These are phyloP conservation scores for Trichonephila clavata DNA, from an alignment of 1,140 invertebrate genomes.

Conservation along the genomic window DNA sequence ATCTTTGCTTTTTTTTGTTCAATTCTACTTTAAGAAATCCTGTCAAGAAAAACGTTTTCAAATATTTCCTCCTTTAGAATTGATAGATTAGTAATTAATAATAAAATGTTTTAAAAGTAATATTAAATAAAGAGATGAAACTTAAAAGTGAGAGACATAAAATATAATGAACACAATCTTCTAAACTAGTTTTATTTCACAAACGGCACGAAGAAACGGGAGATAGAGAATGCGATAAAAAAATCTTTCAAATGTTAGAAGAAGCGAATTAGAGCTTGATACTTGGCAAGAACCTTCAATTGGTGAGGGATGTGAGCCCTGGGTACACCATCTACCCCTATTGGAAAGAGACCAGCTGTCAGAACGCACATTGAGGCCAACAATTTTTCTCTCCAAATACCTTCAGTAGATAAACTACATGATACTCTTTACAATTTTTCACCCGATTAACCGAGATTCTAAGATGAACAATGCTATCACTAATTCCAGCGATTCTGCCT, in stretches of 20 bases:
- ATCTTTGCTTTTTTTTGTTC: too few relatives aligned
- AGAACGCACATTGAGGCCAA: slow-evolving; percentile 71
- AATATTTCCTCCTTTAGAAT: too few relatives aligned
- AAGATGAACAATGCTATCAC: slow-evolving; percentile 73
- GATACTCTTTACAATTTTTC: slow-evolving; percentile 75
- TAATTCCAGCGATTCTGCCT: slow-evolving; percentile 40
- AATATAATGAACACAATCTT: too few relatives aligned
- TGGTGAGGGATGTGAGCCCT: slow-evolving; percentile 60
- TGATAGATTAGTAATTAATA: too few relatives aligned
- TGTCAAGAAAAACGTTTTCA: too few relatives aligned
- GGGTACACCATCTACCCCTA: slow-evolving; percentile 71
- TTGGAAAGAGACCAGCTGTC: slow-evolving; percentile 70
- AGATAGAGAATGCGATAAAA: background rate
- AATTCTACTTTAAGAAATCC: too few relatives aligned
- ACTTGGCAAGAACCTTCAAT: slow-evolving; percentile 52
- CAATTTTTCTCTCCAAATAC: slow-evolving; percentile 76
- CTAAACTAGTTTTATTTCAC: too few relatives aligned
- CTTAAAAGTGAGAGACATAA: too few relatives aligned
- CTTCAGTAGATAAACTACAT: slow-evolving; percentile 76
- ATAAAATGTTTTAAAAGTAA: too few relatives aligned
- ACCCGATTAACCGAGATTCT: slow-evolving; percentile 67
- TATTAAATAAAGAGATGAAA: too few relatives aligned
- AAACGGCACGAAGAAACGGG: slow-evolving; percentile 9
- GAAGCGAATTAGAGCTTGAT: slow-evolving; percentile 44
- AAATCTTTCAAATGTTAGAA: slow-evolving; percentile 39